Percentiles rank a stretch among this genome's conserved stretches.
Evolutionary conservation across 2,888 invertebrate species (phyloP).

Genomic region (Apodemia mormo): DNA sequence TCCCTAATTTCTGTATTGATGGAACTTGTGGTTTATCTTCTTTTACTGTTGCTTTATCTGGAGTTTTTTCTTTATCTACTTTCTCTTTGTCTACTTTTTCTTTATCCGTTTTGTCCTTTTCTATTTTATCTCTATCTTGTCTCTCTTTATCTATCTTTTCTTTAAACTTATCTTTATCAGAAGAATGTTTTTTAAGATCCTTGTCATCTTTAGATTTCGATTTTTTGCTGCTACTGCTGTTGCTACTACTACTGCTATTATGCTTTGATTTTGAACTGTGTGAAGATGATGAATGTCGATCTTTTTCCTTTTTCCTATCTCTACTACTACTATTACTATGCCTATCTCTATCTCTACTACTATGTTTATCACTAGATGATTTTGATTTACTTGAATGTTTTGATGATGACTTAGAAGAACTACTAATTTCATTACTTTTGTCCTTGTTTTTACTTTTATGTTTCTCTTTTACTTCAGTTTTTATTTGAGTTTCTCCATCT

Average conservation of each 20-base stretch:
- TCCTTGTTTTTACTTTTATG: conserved; percentile 64
- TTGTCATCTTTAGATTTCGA: conserved; percentile 62
- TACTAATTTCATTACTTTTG: conserved; percentile 72
- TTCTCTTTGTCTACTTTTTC: conserved; percentile 49
- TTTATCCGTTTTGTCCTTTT: conserved; percentile 44
- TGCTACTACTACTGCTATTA: conserved; percentile 57
- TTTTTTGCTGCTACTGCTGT: conserved; percentile 46
- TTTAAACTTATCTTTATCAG: conserved; percentile 57
- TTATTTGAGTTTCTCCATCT: conserved; percentile 53
- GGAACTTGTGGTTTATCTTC: conserved; percentile 85
- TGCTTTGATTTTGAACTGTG: conserved; percentile 65
- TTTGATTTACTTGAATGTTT: conserved; percentile 69
- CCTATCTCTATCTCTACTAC: conserved; percentile 62
- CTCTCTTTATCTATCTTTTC: conserved; percentile 39
- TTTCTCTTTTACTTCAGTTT: conserved; percentile 59
- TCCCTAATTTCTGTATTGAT: conserved; percentile 87
- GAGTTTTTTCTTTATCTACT: conserved; percentile 14
- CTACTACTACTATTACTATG: conserved; percentile 46
- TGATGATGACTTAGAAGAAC: conserved; percentile 53
- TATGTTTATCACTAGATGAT: conserved; percentile 62
- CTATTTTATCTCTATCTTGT: conserved; percentile 51
- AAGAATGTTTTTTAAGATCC: conserved; percentile 44
- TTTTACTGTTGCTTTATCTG: conserved; percentile 76
- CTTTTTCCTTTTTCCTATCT: conserved; percentile 58
- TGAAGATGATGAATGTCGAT: conserved; percentile 45